Percentiles rank a stretch among this genome's conserved stretches.
Evolutionary conservation across 1,140 invertebrate species (phyloP).

Genomic region (Trichonephila clavata): DNA sequence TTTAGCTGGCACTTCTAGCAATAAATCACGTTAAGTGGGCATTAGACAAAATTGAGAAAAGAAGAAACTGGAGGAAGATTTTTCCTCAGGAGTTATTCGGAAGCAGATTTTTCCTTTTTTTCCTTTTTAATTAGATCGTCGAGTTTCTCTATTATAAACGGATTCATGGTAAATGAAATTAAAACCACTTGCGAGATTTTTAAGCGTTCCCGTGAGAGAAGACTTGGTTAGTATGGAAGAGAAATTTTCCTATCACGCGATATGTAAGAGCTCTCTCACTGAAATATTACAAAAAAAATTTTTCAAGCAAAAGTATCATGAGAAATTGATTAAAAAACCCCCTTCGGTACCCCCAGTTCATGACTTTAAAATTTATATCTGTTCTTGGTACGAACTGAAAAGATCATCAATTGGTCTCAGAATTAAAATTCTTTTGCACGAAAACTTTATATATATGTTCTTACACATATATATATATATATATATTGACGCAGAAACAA

Average conservation of each 20-base stretch:
- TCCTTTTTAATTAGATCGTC: constrained; percentile 34
- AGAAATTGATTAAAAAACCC: neutral
- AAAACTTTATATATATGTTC: no score
- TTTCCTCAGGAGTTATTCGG: neutral
- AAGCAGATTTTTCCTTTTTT: neutral
- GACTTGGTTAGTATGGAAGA: neutral
- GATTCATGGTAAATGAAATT: constrained; percentile 50
- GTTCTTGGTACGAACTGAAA: no score
- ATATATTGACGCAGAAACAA: no score
- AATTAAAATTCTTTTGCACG: no score
- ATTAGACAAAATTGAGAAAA: constrained; percentile 56
- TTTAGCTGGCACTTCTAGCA: neutral
- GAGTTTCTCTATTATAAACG: neutral
- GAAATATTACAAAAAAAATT: neutral
- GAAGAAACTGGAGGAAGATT: neutral
- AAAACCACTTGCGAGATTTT: constrained; percentile 41
- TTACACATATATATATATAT: no score
- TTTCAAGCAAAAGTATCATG: neutral
- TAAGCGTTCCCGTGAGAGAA: constrained; percentile 53
- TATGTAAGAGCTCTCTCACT: neutral
- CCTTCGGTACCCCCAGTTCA: no score
- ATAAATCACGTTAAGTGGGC: constrained; percentile 58
- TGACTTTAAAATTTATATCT: no score
- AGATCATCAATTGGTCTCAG: no score
- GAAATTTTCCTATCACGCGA: constrained; percentile 22